Evolutionary conservation across 2,113 vertebrate genomes (phyloP).

Genomic region (Callorhinus ursinus): DNA sequence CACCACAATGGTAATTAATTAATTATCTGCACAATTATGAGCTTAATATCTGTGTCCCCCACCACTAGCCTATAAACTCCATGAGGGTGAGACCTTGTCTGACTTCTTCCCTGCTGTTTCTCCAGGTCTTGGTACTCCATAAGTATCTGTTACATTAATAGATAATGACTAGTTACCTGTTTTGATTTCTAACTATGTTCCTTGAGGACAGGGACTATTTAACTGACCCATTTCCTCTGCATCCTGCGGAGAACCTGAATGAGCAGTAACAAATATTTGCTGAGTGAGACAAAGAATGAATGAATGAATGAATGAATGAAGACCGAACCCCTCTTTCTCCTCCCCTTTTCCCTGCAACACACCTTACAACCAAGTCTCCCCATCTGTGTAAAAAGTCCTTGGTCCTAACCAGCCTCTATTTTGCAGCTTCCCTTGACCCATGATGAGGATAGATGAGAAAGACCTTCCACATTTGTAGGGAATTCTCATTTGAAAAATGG

Average conservation of each 20-base stretch:
- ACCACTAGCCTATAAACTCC: not conserved
- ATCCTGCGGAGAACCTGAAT: not conserved
- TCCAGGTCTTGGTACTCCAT: not conserved
- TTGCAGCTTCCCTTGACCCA: not conserved
- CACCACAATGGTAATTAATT: not conserved
- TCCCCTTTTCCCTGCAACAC: not conserved
- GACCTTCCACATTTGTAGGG: not conserved
- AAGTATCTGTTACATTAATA: conserved; percentile 18
- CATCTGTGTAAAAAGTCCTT: not conserved
- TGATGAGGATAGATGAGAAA: not conserved
- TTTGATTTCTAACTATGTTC: conserved; percentile 41
- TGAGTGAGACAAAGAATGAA: not conserved
- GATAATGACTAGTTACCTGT: not conserved
- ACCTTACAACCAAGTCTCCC: not conserved
- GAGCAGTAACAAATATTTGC: not conserved
- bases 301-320: not conserved
- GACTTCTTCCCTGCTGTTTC: conserved; percentile 40
- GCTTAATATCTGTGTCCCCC: not conserved
- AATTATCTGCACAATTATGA: not conserved
- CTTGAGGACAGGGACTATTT: conserved; percentile 10
- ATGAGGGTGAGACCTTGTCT: not conserved
- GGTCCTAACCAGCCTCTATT: not conserved
- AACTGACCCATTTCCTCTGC: not conserved
- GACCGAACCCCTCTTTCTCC: not conserved
- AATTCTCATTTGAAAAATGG: not conserved